Conservation (phyloP, 2,797 vertebrate species). For the Spinus olivaceus region DNA sequence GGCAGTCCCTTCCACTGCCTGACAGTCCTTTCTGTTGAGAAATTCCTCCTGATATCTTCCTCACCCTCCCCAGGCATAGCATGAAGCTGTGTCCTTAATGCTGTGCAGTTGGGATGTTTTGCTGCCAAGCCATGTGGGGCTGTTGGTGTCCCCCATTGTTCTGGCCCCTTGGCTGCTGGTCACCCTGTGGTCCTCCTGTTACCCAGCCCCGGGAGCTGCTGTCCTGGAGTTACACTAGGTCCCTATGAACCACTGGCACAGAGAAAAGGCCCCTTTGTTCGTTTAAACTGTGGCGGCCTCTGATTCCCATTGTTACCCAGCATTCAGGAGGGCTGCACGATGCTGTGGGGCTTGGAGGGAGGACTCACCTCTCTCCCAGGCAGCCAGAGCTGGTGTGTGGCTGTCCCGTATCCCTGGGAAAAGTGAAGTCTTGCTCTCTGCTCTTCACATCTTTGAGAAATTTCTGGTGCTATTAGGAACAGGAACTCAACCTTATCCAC, state of each 20-base stretch:
- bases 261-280: not conserved
- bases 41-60: not conserved
- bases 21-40: not conserved
- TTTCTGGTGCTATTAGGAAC: not conserved
- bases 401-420: not conserved
- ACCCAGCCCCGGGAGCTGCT: not conserved
- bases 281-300: not conserved
- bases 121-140: not conserved
- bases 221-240: not conserved
- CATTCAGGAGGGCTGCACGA: not conserved
- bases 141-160: not conserved
- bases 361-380: not conserved
- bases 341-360: not conserved
- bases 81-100: not conserved
- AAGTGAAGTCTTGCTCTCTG: not conserved
- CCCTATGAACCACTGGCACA: accelerated
- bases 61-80: not conserved
- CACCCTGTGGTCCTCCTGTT: not conserved
- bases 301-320: not conserved
- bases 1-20: not conserved
- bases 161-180: not conserved
- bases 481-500: not conserved
- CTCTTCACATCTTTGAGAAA: not conserved
- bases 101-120: not conserved
- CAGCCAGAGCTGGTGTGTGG: not conserved